These are phyloP conservation scores for Muscidifurax raptorellus DNA, from an alignment of 1,140 invertebrate species.

Conservation along the genomic window DNA sequence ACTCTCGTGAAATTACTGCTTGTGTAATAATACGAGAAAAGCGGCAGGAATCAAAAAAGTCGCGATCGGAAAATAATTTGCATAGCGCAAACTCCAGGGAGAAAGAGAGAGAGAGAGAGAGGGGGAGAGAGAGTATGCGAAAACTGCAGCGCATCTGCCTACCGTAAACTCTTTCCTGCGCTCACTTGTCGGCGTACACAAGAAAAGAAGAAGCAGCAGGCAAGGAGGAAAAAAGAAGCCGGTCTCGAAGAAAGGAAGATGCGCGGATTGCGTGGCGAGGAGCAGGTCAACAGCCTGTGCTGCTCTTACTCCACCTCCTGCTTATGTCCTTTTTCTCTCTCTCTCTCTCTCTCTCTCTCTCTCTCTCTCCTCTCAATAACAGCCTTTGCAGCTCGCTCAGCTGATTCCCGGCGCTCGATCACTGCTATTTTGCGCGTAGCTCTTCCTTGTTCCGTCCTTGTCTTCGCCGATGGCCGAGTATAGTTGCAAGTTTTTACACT, in stretches of 20 bases:
- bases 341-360: neutral
- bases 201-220: neutral
- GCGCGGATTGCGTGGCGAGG: slow-evolving; percentile 34
- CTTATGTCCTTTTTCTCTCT: neutral
- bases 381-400: slow-evolving; percentile 22
- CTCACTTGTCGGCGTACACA: neutral
- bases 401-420: slow-evolving; percentile 39
- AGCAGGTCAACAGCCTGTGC: slow-evolving; percentile 51
- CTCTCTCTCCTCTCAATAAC: slow-evolving; percentile 8
- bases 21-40: neutral
- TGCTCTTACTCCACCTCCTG: neutral
- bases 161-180: slow-evolving; percentile 22
- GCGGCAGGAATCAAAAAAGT: neutral
- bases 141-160: slow-evolving; percentile 13
- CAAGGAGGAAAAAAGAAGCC: slow-evolving; percentile 12
- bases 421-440: slow-evolving; percentile 11
- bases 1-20: neutral
- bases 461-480: neutral
- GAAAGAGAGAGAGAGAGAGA: too few species aligned
- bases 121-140: neutral
- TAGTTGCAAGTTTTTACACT: neutral
- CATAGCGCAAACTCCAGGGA: neutral
- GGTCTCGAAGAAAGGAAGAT: slow-evolving; percentile 32
- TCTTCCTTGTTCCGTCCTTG: slow-evolving; percentile 32
- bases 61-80: slow-evolving; percentile 1